Evolutionary conservation across 2,113 vertebrate species (phyloP).

Genomic region (Acanthisitta chloris): DNA sequence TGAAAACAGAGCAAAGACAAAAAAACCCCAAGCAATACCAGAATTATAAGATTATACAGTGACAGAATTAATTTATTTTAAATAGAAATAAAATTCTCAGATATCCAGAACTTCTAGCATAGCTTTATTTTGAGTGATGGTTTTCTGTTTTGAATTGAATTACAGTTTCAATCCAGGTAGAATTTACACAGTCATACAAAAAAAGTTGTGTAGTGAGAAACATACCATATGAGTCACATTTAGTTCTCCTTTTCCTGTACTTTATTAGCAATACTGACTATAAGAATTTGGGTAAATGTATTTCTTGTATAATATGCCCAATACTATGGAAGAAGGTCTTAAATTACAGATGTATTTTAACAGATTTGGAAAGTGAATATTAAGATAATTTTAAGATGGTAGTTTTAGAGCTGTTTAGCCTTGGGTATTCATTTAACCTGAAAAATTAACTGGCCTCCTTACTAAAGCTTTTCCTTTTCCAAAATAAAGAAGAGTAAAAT

Average conservation of each 20-base stretch:
- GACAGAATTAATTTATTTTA: background rate
- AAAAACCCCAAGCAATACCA: background rate
- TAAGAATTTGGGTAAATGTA: background rate
- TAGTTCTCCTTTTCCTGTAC: background rate
- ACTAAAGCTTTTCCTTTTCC: background rate
- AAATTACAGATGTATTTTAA: background rate
- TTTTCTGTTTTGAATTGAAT: background rate
- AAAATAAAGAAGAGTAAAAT: background rate
- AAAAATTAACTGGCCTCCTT: background rate
- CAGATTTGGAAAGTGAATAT: background rate
- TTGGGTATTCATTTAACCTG: background rate
- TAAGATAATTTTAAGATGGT: background rate
- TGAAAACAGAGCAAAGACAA: background rate
- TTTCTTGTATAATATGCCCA: background rate
- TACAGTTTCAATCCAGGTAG: background rate
- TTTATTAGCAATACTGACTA: background rate
- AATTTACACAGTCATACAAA: background rate
- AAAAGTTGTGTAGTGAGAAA: rapidly evolving
- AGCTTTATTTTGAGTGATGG: background rate
- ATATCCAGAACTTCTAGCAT: background rate
- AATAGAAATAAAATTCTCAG: background rate
- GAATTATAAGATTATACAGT: background rate
- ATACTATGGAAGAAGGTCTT: background rate
- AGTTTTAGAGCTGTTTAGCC: background rate
- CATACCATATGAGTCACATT: background rate